A percentile compares a stretch with the other conserved stretches of the same genome.
Evolutionary conservation across 2,797 vertebrate genomes (phyloP).

Genomic region (Gobio occitaniae): DNA sequence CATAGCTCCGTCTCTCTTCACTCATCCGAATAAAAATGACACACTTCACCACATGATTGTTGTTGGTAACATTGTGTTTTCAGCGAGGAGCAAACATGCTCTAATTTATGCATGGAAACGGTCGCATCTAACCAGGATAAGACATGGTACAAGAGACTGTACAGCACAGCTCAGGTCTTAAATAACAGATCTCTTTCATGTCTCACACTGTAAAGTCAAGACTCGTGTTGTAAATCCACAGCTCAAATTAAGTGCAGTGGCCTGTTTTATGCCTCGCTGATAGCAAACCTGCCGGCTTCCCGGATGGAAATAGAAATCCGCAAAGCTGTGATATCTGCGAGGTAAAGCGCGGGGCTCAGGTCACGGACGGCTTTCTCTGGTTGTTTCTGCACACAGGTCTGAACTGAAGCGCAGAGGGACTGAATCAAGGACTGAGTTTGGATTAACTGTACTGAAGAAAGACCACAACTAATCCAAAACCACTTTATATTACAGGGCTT

Average conservation of each 20-base stretch:
- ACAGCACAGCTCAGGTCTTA: conserved; percentile 15
- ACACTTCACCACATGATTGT: background rate
- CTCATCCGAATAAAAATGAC: background rate
- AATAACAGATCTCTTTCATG: conserved; percentile 47
- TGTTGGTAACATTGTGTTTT: background rate
- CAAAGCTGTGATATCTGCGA: conserved; percentile 7
- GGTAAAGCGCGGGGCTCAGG: background rate
- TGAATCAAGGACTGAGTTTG: conserved; percentile 20
- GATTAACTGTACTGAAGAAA: conserved; percentile 26
- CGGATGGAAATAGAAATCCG: conserved; percentile 35
- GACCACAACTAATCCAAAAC: background rate
- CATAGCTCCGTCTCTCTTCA: background rate
- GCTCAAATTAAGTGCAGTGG: conserved; percentile 63
- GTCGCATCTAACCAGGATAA: conserved; percentile 42
- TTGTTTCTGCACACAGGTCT: background rate
- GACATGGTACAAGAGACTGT: conserved; percentile 39
- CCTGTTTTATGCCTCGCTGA: conserved; percentile 53
- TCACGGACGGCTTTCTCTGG: background rate
- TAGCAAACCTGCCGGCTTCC: background rate
- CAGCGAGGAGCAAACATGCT: background rate
- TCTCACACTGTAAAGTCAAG: conserved; percentile 55
- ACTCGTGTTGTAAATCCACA: conserved; percentile 62
- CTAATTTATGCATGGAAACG: background rate
- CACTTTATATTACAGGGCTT: background rate
- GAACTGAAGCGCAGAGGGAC: conserved; percentile 5